These are phyloP conservation scores for Atta cephalotes DNA, from an alignment of 1,140 invertebrate genomes.

Conservation along the genomic window DNA sequence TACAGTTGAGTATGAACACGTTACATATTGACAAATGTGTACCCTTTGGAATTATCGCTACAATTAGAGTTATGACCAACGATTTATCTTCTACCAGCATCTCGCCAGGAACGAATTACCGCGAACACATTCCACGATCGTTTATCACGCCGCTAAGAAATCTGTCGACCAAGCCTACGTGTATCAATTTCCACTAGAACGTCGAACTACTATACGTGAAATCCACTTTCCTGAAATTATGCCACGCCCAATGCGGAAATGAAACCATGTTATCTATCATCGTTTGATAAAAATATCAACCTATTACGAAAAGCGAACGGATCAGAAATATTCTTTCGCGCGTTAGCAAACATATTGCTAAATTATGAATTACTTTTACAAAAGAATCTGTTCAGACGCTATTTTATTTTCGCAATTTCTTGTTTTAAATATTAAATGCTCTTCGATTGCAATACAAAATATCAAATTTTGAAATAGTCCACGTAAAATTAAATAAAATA, in stretches of 20 bases:
- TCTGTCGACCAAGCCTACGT: constrained; percentile 57
- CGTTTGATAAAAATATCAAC: background rate
- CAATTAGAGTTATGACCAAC: constrained; percentile 64
- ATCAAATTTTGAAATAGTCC: background rate
- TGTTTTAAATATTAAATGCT: background rate
- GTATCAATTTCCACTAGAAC: constrained; percentile 44
- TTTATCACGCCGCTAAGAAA: constrained; percentile 50
- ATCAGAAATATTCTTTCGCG: constrained; percentile 3
- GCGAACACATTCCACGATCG: constrained; percentile 33
- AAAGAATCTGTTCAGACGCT: background rate
- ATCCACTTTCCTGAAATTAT: constrained; percentile 54
- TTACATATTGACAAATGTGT: constrained; percentile 25
- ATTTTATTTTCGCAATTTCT: background rate
- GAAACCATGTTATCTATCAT: constrained; percentile 12
- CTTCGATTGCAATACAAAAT: background rate
- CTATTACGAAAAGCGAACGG: background rate
- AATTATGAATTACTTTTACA: background rate
- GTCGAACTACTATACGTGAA: background rate
- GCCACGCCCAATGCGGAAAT: constrained; percentile 50
- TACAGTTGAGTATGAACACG: background rate
- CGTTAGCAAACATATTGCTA: background rate
- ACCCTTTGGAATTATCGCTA: constrained; percentile 38
- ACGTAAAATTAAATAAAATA: background rate
- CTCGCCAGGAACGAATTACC: constrained; percentile 39
- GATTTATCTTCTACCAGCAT: constrained; percentile 57